Evolutionary conservation across 2,888 invertebrate species (phyloP), one percentile per base, ranked within the genome.

Genomic region (Luffia ferchaultella): DNA sequence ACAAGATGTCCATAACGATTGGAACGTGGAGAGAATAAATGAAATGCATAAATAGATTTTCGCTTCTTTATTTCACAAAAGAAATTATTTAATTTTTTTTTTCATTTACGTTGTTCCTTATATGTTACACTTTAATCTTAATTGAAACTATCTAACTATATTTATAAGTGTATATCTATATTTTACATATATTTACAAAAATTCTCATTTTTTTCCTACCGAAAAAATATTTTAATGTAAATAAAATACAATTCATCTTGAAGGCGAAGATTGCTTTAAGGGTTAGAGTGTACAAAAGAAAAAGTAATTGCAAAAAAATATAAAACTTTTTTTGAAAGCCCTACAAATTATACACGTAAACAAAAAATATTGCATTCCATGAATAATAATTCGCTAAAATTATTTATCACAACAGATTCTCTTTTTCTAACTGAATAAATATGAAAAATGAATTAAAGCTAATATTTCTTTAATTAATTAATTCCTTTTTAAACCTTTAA

Each of bases 121-220:
- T 82, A 77, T 74, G 63, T 66, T 82, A 80, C 82, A 82, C 63
- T 73, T 71, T 76, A 74, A 76, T 78, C 74, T 79, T 79, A 79
- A 79, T 82, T 54, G 79, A 78, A 60, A 64, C 80, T 82, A 83
- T 76, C 79, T 83, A 80, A 58, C 67, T 76, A 75, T 72, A 73
- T 73, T 66, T 77, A 77, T 82, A 79, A 77, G 67, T 76, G 76
- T 82, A 59, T 72, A 42, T 20, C 76, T 79, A 80, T 83, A 82
- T 82, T 68, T 70, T 77, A 80, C 79, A 82, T 73, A 71, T 82
- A 83, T 82, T 73, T 82, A 82, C 82, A 83, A 64, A 63, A 57
- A 65, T 62, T 63, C n/a, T n/a, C 69, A 73, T 67, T 30, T 30
- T 30, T 30, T 30, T 30, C n/a, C n/a, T n/a, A n/a, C n/a, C n/a